A percentile compares a stretch with the other conserved stretches of the same genome.
phyloP scores from a whole-genome alignment of 2,888 invertebrate genomes.

The Eupithecia vulgata region DNA sequence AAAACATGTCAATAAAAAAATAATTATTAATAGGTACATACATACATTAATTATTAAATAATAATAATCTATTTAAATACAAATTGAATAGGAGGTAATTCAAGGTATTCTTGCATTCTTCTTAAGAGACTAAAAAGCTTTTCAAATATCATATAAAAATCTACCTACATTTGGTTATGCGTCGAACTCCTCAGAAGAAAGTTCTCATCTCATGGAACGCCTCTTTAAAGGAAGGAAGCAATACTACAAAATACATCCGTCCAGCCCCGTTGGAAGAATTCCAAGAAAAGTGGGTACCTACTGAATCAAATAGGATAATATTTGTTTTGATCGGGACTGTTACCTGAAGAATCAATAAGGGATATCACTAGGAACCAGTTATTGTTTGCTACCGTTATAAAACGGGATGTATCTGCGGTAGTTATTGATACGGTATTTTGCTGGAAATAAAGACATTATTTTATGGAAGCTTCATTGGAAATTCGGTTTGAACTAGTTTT shows the following conservation, averaged over 20 bases:
- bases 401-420: not conserved
- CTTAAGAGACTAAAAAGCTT: not conserved
- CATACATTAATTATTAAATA: too few relatives aligned
- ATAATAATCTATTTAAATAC: too few relatives aligned
- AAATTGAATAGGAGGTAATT: too few relatives aligned
- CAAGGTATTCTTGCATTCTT: too few relatives aligned
- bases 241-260: constrained; percentile 57
- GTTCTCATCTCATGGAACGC: constrained; percentile 13
- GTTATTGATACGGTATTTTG: constrained; percentile 2
- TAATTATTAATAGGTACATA: too few relatives aligned
- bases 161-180: too few relatives aligned
- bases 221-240: constrained; percentile 62
- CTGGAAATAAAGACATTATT: not conserved
- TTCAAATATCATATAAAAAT: too few relatives aligned
- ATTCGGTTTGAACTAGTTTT: not conserved
- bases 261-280: constrained; percentile 59
- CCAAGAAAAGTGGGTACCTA: constrained; percentile 49
- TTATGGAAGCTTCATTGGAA: not conserved
- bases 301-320: constrained; percentile 60
- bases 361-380: constrained; percentile 38
- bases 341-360: constrained; percentile 52
- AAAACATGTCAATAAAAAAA: too few relatives aligned
- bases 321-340: constrained; percentile 57
- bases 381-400: constrained; percentile 29
- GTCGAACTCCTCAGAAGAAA: not conserved